phyloP scores from a whole-genome alignment of 2,888 invertebrate genomes.

The Axea sp. region DNA sequence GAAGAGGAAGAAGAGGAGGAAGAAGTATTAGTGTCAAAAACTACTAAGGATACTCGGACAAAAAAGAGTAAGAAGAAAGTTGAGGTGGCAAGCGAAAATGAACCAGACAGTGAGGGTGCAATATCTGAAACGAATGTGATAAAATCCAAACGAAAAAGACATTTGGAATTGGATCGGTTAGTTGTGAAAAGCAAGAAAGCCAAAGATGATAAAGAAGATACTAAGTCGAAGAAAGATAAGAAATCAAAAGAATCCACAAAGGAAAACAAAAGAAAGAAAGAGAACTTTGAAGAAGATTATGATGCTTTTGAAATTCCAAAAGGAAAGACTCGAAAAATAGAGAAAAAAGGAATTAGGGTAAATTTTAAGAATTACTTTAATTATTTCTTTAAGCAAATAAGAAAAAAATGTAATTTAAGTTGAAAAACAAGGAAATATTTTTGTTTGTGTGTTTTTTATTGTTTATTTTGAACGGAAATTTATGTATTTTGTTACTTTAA shows the following conservation, averaged over 20 bases:
- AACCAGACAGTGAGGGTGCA: constrained; percentile 72
- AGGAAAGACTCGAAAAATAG: constrained; percentile 72
- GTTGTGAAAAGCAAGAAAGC: constrained; percentile 74
- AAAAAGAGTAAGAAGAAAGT: constrained; percentile 65
- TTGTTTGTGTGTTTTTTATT: too few species aligned
- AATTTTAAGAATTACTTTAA: background rate
- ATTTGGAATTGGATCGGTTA: constrained; percentile 70
- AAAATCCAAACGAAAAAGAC: constrained; percentile 74
- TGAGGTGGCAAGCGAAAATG: constrained; percentile 56
- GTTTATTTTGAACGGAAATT: too few species aligned
- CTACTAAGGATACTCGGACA: constrained; percentile 53
- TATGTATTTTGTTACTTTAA: too few species aligned
- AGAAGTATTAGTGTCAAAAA: constrained; percentile 47
- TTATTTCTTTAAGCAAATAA: background rate
- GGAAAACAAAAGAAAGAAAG: constrained; percentile 72
- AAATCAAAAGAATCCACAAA: constrained; percentile 68
- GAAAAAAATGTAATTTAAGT: too few species aligned
- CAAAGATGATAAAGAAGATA: constrained; percentile 66
- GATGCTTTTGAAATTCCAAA: constrained; percentile 70
- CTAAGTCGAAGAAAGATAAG: constrained; percentile 59
- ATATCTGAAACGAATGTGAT: constrained; percentile 74
- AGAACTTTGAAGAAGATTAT: constrained; percentile 75
- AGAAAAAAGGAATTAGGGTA: constrained; percentile 70
- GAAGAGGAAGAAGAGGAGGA: constrained; percentile 65
- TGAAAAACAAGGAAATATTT: too few species aligned